Evolutionary conservation across 1,140 invertebrate species (phyloP).

Genomic region (Diabrotica virgifera): DNA sequence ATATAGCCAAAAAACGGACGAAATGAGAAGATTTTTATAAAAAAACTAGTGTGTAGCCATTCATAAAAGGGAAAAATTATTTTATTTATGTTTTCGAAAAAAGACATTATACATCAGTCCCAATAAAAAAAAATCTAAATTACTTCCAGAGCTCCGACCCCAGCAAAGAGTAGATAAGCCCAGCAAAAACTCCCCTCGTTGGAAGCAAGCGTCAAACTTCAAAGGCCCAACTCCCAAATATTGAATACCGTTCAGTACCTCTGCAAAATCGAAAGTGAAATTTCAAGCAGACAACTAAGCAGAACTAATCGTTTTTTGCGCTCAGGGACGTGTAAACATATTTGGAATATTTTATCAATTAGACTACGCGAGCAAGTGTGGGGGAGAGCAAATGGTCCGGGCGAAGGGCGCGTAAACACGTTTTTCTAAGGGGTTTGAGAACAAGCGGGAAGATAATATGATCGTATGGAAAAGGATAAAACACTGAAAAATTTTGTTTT

Average conservation of each 20-base stretch:
- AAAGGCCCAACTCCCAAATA: constrained; percentile 1
- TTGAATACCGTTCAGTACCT: constrained; percentile 7
- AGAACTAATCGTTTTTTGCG: constrained; percentile 24
- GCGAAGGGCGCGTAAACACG: constrained; percentile 8
- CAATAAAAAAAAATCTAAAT: neutral
- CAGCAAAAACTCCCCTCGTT: neutral
- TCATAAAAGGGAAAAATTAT: neutral
- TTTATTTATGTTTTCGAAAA: neutral
- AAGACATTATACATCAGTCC: neutral
- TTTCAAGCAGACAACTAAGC: constrained; percentile 22
- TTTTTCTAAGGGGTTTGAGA: neutral
- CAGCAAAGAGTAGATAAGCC: neutral
- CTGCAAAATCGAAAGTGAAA: constrained; percentile 19
- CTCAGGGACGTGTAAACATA: constrained; percentile 32
- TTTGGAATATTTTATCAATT: constrained; percentile 41
- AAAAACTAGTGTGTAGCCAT: neutral
- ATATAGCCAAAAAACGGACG: too few relatives aligned
- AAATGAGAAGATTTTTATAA: neutral
- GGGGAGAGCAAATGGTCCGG: constrained; percentile 27
- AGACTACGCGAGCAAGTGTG: constrained; percentile 23
- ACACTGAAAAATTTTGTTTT: too few relatives aligned
- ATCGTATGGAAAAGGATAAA: too few relatives aligned
- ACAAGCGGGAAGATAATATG: too few relatives aligned
- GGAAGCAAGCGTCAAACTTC: neutral
- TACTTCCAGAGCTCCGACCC: too few relatives aligned